Percentiles rank a stretch among this genome's conserved stretches.
Evolutionary conservation across 2,797 vertebrate species (phyloP).

Genomic region (Euthynnus affinis): DNA sequence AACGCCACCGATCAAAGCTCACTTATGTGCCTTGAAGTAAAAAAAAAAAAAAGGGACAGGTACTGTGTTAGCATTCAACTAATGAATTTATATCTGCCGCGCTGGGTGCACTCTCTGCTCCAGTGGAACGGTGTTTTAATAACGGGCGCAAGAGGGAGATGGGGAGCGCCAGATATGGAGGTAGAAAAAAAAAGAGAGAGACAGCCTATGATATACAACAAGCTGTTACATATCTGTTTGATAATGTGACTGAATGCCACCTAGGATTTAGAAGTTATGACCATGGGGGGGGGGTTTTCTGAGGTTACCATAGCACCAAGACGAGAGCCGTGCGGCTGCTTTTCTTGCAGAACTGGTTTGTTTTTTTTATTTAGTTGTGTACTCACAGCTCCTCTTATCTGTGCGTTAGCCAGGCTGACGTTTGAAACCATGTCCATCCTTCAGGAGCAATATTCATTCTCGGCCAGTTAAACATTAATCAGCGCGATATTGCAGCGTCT

Average conservation of each 20-base stretch:
- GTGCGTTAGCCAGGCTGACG: constrained; percentile 45
- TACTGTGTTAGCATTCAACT: constrained; percentile 40
- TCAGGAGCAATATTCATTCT: constrained; percentile 45
- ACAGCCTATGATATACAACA: constrained; percentile 22
- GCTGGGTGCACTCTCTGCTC: constrained; percentile 42
- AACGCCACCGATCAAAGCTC: constrained; percentile 58
- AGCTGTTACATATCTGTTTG: constrained; percentile 23
- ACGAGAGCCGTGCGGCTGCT: constrained; percentile 2
- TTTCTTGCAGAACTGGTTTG: not conserved
- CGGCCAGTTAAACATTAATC: constrained; percentile 73
- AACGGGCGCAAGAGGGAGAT: constrained; percentile 23
- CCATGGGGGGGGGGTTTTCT: constrained; percentile 45
- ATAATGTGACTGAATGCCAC: constrained; percentile 14
- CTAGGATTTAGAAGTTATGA: constrained; percentile 16
- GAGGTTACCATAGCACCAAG: constrained; percentile 20
- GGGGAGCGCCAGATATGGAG: constrained; percentile 26
- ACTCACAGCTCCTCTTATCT: constrained; percentile 46
- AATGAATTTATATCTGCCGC: constrained; percentile 63
- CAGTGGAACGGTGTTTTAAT: constrained; percentile 56
- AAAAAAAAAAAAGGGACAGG: not conserved
- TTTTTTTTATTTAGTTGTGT: constrained; percentile 48
- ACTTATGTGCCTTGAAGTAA: constrained; percentile 44
- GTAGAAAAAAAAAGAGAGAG: constrained; percentile 20
- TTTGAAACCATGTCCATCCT: constrained; percentile 46
- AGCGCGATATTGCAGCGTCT: constrained; percentile 55